Base-by-base conservation (phyloP, 2,797 vertebrate species). In the Phalloptychus januarius region DNA sequence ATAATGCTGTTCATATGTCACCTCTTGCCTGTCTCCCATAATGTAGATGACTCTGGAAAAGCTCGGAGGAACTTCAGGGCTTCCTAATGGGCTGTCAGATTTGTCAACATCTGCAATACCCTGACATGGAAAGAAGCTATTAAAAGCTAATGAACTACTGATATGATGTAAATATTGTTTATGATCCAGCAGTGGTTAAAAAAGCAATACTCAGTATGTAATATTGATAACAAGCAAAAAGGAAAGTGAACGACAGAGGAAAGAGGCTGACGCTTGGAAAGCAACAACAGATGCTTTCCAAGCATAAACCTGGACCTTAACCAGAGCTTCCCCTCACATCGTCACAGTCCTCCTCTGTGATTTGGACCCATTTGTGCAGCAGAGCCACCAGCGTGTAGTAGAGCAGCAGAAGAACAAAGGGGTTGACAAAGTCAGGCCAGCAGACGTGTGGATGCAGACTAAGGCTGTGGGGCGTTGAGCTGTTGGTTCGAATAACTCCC, bases 361-460 rank as follows among this genome's bases (percentile, higher is more conserved):
- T 28, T 18, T 88, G 84, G 61, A 88, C 84, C 95, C 95, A 95
- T 80, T 94, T 95, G 79, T 95, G 95, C 67, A 97, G 90, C 72
- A 97, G 86, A 71, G 93, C 90, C 80, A 96, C 89, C 77, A 96
- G 83, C 0, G 93, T 95, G 91, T 95, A 96, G 81, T 96, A 97
- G n/a, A 96, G 90, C 70, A 96, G 77, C 15, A 97, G 92, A 20
- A 97, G 91, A 54, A 96, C 86, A 48, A 96, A 78, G 23, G 95
- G 96, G 90, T 96, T 96, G 77, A 95, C 45, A 54, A 96, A 93
- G 76, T 95, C 89, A 0, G 96, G 96, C 96, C 96, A 97, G 86
- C 79, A 88, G 78, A 95, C 81, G 6, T 92, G 89, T 4, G 91
- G 76, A 45, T 96, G 95, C 79, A 96, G 77, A 45, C 84, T 31